Evolutionary conservation across 2,113 vertebrate species (phyloP).

Genomic region (Oreochromis aureus): DNA sequence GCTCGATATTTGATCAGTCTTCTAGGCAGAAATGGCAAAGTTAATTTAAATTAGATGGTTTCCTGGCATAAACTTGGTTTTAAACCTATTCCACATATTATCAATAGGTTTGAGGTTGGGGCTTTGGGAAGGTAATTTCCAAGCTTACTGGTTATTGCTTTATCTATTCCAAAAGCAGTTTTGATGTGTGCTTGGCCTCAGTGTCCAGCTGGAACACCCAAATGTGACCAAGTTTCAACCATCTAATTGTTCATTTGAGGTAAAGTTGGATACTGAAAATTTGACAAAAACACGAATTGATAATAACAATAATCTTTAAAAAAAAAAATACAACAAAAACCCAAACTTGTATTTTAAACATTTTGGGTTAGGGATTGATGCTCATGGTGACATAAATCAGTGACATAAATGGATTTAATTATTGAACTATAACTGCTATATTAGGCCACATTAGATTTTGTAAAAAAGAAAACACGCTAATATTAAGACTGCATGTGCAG

Average conservation of each 20-base stretch:
- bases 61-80: too few relatives aligned
- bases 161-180: not conserved
- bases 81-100: too few relatives aligned
- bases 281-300: not conserved
- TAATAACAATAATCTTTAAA: not conserved
- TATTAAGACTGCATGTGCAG: not conserved
- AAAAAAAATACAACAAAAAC: not conserved
- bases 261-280: not conserved
- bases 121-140: not conserved
- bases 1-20: not conserved
- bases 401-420: not conserved
- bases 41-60: too few relatives aligned
- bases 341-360: not conserved
- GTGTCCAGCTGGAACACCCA: not conserved
- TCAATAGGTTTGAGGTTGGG: too few relatives aligned
- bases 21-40: not conserved
- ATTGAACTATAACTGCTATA: not conserved
- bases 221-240: not conserved
- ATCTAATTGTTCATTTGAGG: not conserved
- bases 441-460: not conserved
- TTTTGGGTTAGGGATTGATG: not conserved
- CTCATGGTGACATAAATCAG: not conserved
- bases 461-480: not conserved
- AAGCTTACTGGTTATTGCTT: not conserved
- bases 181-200: not conserved